A percentile compares a stretch with the other conserved stretches of the same genome.
phyloP scores from a whole-genome alignment of 2,888 invertebrate species.

The Trissonchulus sp. region DNA sequence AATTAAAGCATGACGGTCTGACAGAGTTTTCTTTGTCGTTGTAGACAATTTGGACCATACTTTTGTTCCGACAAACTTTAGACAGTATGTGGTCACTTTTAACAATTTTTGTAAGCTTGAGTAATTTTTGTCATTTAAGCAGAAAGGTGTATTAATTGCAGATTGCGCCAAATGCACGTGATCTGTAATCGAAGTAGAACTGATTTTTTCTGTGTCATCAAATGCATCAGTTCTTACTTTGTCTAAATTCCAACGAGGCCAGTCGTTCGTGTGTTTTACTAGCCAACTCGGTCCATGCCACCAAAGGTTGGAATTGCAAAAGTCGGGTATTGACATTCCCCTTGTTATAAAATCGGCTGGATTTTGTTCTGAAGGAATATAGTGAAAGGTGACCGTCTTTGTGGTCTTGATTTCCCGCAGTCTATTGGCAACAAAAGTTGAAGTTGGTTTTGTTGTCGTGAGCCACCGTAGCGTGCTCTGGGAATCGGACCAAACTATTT shows the following conservation, averaged over 20 bases:
- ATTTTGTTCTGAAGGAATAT: conserved; percentile 40
- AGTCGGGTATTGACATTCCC: conserved; percentile 35
- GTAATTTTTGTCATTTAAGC: too few relatives aligned
- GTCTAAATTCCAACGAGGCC: conserved; percentile 12
- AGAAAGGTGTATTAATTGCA: too few relatives aligned
- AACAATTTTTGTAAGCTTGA: too few relatives aligned
- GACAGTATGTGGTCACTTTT: too few relatives aligned
- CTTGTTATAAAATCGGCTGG: conserved; percentile 44
- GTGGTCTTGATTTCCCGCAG: conserved; percentile 38
- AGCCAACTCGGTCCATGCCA: conserved; percentile 42
- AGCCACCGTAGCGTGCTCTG: conserved; percentile 38
- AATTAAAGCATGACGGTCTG: too few relatives aligned
- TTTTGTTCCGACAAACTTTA: too few relatives aligned
- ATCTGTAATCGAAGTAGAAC: too few relatives aligned
- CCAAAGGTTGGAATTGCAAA: conserved; percentile 36
- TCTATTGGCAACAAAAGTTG: conserved; percentile 39
- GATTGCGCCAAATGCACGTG: too few relatives aligned
- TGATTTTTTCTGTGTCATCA: too few relatives aligned
- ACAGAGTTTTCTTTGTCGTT: too few relatives aligned
- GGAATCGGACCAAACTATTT: conserved; percentile 36
- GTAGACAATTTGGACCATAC: too few relatives aligned
- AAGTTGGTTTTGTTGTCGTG: conserved; percentile 8
- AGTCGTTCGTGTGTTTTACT: background rate
- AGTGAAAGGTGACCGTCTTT: conserved; percentile 36
- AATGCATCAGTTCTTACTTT: too few relatives aligned